phyloP scores from a whole-genome alignment of 2,797 vertebrate species.

The Gymnodraco acuticeps region DNA sequence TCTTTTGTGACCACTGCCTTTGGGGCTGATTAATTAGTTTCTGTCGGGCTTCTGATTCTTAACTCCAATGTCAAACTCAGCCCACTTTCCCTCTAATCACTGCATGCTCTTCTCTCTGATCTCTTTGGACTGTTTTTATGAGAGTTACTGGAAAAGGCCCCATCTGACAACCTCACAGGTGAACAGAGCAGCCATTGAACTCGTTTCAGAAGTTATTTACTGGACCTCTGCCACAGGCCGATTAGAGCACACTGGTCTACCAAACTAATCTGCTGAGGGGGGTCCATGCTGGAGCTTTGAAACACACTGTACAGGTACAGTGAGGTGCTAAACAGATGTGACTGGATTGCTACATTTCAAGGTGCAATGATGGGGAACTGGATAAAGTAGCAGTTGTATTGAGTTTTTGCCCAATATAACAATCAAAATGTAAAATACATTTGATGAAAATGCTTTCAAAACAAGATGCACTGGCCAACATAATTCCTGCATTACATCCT shows the following conservation, averaged over 20 bases:
- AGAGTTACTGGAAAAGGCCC: constrained; percentile 26
- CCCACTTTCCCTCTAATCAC: background rate
- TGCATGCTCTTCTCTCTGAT: constrained; percentile 22
- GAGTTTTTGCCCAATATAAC: background rate
- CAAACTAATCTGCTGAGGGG: constrained; percentile 36
- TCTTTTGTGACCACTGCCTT: background rate
- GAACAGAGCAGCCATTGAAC: constrained; percentile 71
- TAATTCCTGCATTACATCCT: background rate
- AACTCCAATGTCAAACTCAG: background rate
- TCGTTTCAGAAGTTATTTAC: constrained; percentile 59
- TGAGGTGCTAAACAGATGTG: constrained; percentile 18
- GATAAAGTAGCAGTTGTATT: background rate
- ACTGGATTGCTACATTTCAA: background rate
- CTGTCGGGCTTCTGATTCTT: background rate
- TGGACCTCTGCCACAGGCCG: constrained; percentile 62
- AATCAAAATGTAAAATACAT: background rate
- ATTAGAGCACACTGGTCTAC: constrained; percentile 57
- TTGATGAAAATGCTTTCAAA: background rate
- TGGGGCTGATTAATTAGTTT: background rate
- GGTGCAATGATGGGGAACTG: background rate
- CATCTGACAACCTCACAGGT: constrained; percentile 50
- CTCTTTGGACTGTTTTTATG: constrained; percentile 29
- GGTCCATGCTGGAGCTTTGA: constrained; percentile 32
- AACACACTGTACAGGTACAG: constrained; percentile 27
- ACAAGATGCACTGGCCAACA: background rate